These are phyloP conservation scores for Amphiprion clarkii DNA, from an alignment of 2,797 vertebrate species.

Conservation along the genomic window DNA sequence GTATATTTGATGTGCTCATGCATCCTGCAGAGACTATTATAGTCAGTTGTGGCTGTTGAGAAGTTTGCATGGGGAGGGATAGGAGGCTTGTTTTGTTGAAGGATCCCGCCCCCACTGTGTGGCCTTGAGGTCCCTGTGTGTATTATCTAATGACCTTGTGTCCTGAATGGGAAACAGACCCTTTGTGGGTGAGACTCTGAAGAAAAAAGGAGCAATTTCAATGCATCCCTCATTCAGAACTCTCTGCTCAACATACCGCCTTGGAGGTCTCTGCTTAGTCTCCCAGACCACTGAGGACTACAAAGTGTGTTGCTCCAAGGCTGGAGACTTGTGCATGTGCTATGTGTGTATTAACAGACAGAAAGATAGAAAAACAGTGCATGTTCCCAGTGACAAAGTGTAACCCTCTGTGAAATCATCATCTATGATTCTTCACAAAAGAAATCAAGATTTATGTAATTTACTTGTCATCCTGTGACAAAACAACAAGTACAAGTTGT, in stretches of 20 bases:
- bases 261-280: constrained; percentile 60
- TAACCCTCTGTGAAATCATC: constrained; percentile 31
- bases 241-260: constrained; percentile 52
- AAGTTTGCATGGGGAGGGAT: constrained; percentile 45
- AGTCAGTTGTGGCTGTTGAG: constrained; percentile 24
- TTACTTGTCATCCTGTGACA: constrained; percentile 12
- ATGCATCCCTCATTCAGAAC: constrained; percentile 73
- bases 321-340: constrained; percentile 41
- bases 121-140: constrained; percentile 74
- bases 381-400: constrained; percentile 25
- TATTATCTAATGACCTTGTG: constrained; percentile 82
- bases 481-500: constrained; percentile 20
- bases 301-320: constrained; percentile 49
- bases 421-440: constrained; percentile 12
- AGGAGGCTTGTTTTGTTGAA: constrained; percentile 60
- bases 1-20: constrained; percentile 44
- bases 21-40: constrained; percentile 40
- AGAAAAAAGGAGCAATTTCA: constrained; percentile 69
- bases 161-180: constrained; percentile 81
- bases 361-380: constrained; percentile 22
- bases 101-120: constrained; percentile 60
- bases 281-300: constrained; percentile 42
- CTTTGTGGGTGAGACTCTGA: constrained; percentile 66
- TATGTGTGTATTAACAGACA: constrained; percentile 24
- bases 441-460: constrained; percentile 27